Base-by-base conservation (phyloP, 1,140 invertebrate species). In the Caenorhabditis latens region DNA sequence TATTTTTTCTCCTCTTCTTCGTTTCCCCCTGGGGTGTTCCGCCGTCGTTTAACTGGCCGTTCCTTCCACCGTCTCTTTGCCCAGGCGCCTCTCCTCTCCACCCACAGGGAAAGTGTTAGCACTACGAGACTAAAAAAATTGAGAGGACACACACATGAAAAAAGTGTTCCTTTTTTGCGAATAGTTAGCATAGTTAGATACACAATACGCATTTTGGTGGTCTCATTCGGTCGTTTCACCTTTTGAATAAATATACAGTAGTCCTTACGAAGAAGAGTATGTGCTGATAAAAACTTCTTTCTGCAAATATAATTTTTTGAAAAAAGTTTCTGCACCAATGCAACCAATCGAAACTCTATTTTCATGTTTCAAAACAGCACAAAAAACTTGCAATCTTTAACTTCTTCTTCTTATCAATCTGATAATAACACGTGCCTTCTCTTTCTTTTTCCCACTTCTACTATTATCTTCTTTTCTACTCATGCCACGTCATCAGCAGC, bases 31-130 rank as follows among this genome's bases (percentile, higher is more conserved):
- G 8, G 46, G 71, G 46, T 79, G 71, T 79, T 79, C 71, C 71
- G 43, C 71, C 71, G 71, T 79, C 67, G 71, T 50, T 50, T 50
- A 50, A 79, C 71, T 79, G 71, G 71, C 71, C 71, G 71, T 79
- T 79, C 71, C 71, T 79, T 79, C 71, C 71, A 79, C 71, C 71
- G 71, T 79, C 71, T 79, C 71, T 79, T 79, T 79, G 71, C 71
- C 71, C 71, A 79, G 71, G 71, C 71, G 71, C 71, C 71, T 46
- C 46, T 42, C 65, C 42, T 8, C 63, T 16, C n/a, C 57, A 58
- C 19, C n/a, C 19, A 32, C 19, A 40, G 21, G 21, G 61, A 63
- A 63, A 79, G 71, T 79, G 71, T 79, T 79, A 79, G 71, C 71
- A 79, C 43, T 79, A 71, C 65, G 65, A 43, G 65, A 71, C 65